Percentiles rank a stretch among this genome's conserved stretches.
Conservation (phyloP, 2,797 vertebrate species). For the Microctenopoma stevenorrisi region DNA sequence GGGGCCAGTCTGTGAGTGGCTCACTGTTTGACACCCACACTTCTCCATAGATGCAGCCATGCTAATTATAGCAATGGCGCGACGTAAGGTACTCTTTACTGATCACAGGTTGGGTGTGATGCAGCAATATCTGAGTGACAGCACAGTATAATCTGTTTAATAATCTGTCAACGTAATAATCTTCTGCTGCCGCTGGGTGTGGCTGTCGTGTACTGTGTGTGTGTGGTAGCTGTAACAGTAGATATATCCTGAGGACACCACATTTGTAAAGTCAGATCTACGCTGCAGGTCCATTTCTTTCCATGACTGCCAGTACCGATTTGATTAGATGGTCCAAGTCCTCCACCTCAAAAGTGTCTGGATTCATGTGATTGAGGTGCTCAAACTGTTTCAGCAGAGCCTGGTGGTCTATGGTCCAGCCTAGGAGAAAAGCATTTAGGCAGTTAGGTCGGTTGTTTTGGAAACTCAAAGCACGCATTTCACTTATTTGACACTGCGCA, state of each 20-base stretch:
- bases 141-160: too few relatives aligned
- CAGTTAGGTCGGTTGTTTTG: background rate
- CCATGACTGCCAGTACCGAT: slow-evolving; percentile 81
- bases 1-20: background rate
- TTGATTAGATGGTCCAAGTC: slow-evolving; percentile 94
- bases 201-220: too few relatives aligned
- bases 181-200: too few relatives aligned
- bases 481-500: background rate
- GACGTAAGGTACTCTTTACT: background rate
- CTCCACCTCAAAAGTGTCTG: slow-evolving; percentile 91
- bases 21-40: slow-evolving; percentile 13
- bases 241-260: too few relatives aligned
- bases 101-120: slow-evolving; percentile 17
- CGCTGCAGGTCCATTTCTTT: background rate
- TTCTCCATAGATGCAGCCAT: background rate
- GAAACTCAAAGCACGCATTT: background rate
- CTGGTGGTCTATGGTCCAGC: slow-evolving; percentile 87
- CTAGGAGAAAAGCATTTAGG: slow-evolving; percentile 65
- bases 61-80: slow-evolving; percentile 18
- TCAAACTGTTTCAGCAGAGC: slow-evolving; percentile 93
- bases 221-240: too few relatives aligned
- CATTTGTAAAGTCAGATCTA: background rate
- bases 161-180: too few relatives aligned
- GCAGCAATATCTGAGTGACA: background rate
- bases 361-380: slow-evolving; percentile 93